Conservation (phyloP, 2,113 vertebrate genomes). For the Haemorhous mexicanus region DNA sequence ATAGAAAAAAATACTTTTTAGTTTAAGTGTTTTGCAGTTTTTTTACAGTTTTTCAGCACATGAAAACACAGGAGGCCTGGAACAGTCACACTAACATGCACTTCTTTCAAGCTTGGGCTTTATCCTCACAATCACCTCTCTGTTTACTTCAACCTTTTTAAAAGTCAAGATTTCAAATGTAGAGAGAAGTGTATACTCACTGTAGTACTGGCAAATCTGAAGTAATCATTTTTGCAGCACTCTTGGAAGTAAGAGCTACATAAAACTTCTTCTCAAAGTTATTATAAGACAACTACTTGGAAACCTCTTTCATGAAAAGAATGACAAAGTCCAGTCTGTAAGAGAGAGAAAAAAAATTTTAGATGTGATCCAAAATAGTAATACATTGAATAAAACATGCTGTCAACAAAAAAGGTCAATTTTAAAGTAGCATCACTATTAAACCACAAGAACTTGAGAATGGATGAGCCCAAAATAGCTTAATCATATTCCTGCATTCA, state of each 20-base stretch:
- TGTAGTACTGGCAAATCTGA: conserved; percentile 94
- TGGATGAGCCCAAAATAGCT: not conserved
- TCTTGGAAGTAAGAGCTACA: conserved; percentile 66
- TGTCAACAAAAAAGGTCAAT: not conserved
- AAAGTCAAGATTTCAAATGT: not conserved
- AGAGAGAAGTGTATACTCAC: conserved; percentile 76
- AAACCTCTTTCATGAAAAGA: conserved; percentile 53
- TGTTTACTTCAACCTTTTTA: not conserved
- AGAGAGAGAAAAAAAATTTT: not conserved
- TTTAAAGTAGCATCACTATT: not conserved
- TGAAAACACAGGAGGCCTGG: not conserved
- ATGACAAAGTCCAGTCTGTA: conserved; percentile 49
- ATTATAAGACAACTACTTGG: conserved; percentile 42
- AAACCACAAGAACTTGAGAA: not conserved
- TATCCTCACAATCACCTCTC: not conserved
- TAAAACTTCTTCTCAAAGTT: conserved; percentile 57
- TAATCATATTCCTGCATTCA: not conserved
- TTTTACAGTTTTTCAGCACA: not conserved
- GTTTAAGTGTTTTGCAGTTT: not conserved
- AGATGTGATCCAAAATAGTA: not conserved
- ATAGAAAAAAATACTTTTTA: not conserved
- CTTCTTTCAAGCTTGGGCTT: not conserved
- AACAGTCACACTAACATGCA: not conserved
- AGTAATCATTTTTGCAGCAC: conserved; percentile 88
- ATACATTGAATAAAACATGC: not conserved